These are phyloP conservation scores for Cordylochernes scorpioides DNA, from an alignment of 2,888 invertebrate genomes.

Conservation along the genomic window DNA sequence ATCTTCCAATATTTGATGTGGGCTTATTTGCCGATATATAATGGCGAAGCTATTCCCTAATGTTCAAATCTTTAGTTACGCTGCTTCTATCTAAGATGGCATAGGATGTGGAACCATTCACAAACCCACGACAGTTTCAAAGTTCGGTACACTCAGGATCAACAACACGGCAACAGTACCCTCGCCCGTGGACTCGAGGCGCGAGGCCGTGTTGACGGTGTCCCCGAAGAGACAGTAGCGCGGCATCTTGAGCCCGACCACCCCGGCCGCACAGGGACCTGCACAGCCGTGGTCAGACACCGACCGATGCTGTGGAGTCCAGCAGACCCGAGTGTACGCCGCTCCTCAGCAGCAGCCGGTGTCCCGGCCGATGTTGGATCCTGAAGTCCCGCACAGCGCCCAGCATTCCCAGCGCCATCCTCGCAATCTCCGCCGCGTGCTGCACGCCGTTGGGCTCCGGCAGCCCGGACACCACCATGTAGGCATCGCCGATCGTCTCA, in stretches of 20 bases:
- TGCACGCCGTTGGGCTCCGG: conserved; percentile 21
- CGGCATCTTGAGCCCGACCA: conserved; percentile 12
- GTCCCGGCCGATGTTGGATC: conserved; percentile 21
- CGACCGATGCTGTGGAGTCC: too few relatives aligned
- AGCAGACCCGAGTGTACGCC: conserved; percentile 20
- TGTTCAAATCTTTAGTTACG: too few relatives aligned
- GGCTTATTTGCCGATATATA: too few relatives aligned
- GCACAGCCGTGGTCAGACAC: too few relatives aligned
- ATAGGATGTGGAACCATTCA: too few relatives aligned
- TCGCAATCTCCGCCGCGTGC: conserved; percentile 22
- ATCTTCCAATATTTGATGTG: too few relatives aligned
- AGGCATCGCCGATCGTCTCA: too few relatives aligned
- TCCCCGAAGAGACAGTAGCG: conserved; percentile 13
- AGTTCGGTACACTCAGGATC: too few relatives aligned
- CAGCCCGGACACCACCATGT: conserved; percentile 24
- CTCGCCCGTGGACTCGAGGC: conserved; percentile 11
- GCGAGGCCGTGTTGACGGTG: conserved; percentile 10
- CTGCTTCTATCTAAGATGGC: too few relatives aligned
- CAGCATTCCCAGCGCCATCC: conserved; percentile 22
- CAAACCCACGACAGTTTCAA: too few relatives aligned
- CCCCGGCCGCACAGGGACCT: conserved; percentile 11
- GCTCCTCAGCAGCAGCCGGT: conserved; percentile 21
- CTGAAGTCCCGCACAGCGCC: conserved; percentile 21
- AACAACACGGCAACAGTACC: too few relatives aligned
- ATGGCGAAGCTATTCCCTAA: too few relatives aligned